A percentile compares a stretch with the other conserved stretches of the same genome.
These are phyloP conservation scores for Nesidiocoris tenuis DNA, from an alignment of 2,888 invertebrate genomes.

Conservation along the genomic window DNA sequence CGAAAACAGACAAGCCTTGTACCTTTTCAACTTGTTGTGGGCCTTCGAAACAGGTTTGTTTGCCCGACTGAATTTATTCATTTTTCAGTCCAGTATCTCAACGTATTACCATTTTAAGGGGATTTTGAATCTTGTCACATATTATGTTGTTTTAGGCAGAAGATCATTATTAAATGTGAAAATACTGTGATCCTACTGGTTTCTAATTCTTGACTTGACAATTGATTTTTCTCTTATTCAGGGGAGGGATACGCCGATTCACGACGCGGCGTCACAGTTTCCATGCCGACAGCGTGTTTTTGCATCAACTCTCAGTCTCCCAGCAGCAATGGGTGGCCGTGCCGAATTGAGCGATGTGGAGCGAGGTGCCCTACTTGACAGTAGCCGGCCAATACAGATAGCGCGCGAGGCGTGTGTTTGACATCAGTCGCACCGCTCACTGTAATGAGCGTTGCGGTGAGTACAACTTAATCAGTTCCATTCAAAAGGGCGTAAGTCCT, in stretches of 20 bases:
- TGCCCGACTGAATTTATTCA: not conserved
- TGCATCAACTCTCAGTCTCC: conserved; percentile 43
- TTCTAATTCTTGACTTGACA: too few relatives aligned
- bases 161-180: too few relatives aligned
- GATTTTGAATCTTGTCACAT: too few relatives aligned
- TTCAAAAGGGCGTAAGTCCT: not conserved
- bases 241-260: conserved; percentile 70
- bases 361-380: conserved; percentile 56
- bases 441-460: conserved; percentile 38
- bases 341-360: conserved; percentile 59
- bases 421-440: conserved; percentile 51
- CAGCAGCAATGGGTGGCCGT: conserved; percentile 37
- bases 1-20: conserved; percentile 78
- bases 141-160: too few relatives aligned
- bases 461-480: too few relatives aligned
- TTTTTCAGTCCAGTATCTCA: too few relatives aligned
- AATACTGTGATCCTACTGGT: too few relatives aligned
- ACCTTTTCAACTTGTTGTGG: conserved; percentile 87
- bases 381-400: conserved; percentile 38
- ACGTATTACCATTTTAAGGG: too few relatives aligned
- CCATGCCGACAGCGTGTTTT: conserved; percentile 73
- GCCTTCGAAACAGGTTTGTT: conserved; percentile 71
- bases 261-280: conserved; percentile 71
- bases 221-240: conserved; percentile 52
- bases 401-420: conserved; percentile 53